Conservation (phyloP, 2,888 invertebrate species). For the Endotricha flammealis region DNA sequence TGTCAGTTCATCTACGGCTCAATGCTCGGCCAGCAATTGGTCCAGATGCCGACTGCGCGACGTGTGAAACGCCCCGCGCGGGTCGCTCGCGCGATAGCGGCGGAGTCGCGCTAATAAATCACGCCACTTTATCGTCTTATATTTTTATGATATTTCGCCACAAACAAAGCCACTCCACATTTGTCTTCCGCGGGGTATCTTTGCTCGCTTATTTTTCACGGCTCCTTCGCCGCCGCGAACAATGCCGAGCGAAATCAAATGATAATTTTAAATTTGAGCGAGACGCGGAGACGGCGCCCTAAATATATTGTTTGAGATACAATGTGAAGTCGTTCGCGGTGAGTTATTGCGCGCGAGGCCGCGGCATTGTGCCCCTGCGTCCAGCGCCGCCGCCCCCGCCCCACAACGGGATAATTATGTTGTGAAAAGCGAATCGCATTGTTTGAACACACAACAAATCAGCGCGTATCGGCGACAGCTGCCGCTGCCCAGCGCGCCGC, state of each 20-base stretch:
- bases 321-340: conserved; percentile 28
- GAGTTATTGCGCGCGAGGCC: conserved; percentile 31
- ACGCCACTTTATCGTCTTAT: conserved; percentile 53
- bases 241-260: conserved; percentile 53
- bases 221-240: conserved; percentile 29
- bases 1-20: no score
- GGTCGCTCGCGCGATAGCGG: conserved; percentile 6
- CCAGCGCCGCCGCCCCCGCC: conserved; percentile 10
- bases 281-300: conserved; percentile 17
- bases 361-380: neutral
- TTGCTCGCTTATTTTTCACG: conserved; percentile 43
- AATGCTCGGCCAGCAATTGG: no score
- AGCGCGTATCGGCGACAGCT: no score
- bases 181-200: conserved; percentile 52
- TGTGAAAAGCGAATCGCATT: no score
- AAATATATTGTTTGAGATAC: conserved; percentile 50
- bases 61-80: conserved; percentile 1
- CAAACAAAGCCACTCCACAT: conserved; percentile 59
- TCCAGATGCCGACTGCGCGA: conserved; percentile 5
- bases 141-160: conserved; percentile 59
- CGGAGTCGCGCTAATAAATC: conserved; percentile 37
- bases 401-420: no score
- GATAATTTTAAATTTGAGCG: conserved; percentile 57
- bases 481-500: conserved; percentile 3
- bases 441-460: no score